Evolutionary conservation across 2,113 vertebrate genomes (phyloP).

Genomic region (Motacilla alba): DNA sequence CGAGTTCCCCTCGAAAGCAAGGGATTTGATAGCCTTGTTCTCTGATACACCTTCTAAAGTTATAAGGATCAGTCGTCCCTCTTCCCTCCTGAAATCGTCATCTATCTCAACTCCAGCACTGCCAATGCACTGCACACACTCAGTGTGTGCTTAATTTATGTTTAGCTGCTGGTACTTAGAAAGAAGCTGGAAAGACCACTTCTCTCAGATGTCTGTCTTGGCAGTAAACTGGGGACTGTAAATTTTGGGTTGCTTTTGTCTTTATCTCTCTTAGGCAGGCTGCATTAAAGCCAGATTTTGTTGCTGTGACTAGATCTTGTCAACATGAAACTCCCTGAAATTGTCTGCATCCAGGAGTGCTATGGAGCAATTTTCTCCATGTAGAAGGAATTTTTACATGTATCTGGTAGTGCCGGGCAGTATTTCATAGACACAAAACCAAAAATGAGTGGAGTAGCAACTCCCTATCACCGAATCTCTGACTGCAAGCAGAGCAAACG

Average conservation of each 20-base stretch:
- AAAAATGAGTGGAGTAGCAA: not conserved
- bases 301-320: not conserved
- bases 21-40: not conserved
- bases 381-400: not conserved
- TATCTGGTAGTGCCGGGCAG: not conserved
- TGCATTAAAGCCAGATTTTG: not conserved
- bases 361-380: constrained; percentile 26
- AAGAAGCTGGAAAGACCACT: not conserved
- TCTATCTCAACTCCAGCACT: not conserved
- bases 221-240: not conserved
- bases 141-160: not conserved
- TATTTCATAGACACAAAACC: constrained; percentile 22
- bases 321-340: constrained; percentile 44
- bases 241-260: not conserved
- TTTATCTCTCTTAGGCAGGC: not conserved
- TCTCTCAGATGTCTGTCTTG: not conserved
- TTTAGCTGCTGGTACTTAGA: not conserved
- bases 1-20: not conserved
- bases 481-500: not conserved
- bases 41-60: not conserved
- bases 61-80: not conserved
- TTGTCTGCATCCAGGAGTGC: not conserved
- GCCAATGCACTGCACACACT: not conserved
- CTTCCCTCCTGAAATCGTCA: not conserved
- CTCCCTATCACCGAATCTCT: not conserved